These are phyloP conservation scores for Epistrophe grossulariae DNA, from an alignment of 2,888 invertebrate genomes.

Conservation along the genomic window DNA sequence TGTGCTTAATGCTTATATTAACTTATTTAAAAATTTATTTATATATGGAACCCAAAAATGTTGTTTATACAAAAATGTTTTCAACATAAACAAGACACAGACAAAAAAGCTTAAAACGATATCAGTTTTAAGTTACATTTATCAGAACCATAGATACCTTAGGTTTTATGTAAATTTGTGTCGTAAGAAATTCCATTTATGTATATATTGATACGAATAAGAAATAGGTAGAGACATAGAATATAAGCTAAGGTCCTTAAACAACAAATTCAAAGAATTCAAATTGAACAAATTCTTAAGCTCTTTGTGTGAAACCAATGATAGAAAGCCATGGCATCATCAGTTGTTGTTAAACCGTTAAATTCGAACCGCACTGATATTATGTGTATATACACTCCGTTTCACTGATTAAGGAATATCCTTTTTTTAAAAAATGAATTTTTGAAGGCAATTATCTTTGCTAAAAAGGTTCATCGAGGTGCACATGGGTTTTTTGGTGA, in stretches of 20 bases:
- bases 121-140: conserved; percentile 69
- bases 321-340: conserved; percentile 66
- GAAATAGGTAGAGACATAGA: not conserved
- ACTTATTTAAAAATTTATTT: conserved; percentile 54
- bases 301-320: conserved; percentile 41
- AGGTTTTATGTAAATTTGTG: conserved; percentile 62
- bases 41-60: conserved; percentile 43
- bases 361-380: conserved; percentile 34
- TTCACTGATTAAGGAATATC: too few relatives aligned
- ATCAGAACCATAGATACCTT: conserved; percentile 47
- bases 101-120: conserved; percentile 10
- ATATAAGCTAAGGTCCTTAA: conserved; percentile 11
- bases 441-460: too few relatives aligned
- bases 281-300: conserved; percentile 23
- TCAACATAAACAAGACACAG: not conserved
- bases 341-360: conserved; percentile 63
- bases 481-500: too few relatives aligned
- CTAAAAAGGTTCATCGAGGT: too few relatives aligned
- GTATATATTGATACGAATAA: conserved; percentile 39
- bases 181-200: conserved; percentile 62
- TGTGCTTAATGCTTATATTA: not conserved
- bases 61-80: conserved; percentile 9
- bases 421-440: too few relatives aligned
- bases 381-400: not conserved
- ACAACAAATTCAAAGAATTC: conserved; percentile 30